Conservation (phyloP, 2,797 vertebrate species). For the Manis pentadactyla region DNA sequence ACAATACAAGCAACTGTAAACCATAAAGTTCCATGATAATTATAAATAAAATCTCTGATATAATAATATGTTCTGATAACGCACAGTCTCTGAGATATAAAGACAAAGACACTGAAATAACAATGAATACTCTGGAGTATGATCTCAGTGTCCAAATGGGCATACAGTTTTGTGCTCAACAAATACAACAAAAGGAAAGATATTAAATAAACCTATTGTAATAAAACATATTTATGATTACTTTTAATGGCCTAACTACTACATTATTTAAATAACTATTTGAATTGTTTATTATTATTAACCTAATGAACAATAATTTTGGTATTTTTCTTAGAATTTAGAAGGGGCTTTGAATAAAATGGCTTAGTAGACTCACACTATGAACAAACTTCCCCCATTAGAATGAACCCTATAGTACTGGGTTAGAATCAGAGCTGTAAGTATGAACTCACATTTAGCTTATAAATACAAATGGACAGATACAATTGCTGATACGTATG, state of each 20-base stretch:
- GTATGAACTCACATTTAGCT: slow-evolving; percentile 2
- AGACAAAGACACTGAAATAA: no score
- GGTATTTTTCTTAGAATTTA: background rate
- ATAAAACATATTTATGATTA: slow-evolving; percentile 21
- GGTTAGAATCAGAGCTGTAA: background rate
- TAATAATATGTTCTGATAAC: no score
- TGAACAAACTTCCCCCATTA: background rate
- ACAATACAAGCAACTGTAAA: background rate
- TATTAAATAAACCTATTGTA: background rate
- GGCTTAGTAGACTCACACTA: background rate
- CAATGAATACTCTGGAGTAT: background rate
- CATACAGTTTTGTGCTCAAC: background rate
- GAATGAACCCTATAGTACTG: background rate
- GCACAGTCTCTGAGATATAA: no score
- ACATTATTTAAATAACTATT: no score
- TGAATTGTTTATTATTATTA: no score
- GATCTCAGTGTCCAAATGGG: background rate
- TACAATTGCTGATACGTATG: background rate
- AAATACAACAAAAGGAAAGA: slow-evolving; percentile 19
- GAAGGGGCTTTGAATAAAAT: background rate
- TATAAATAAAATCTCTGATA: background rate
- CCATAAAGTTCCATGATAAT: background rate
- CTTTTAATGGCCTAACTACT: background rate
- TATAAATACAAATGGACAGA: background rate
- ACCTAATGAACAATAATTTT: background rate